Percentiles rank a stretch among this genome's conserved stretches.
Evolutionary conservation across 2,797 vertebrate species (phyloP).

Genomic region (Potorous gilbertii): DNA sequence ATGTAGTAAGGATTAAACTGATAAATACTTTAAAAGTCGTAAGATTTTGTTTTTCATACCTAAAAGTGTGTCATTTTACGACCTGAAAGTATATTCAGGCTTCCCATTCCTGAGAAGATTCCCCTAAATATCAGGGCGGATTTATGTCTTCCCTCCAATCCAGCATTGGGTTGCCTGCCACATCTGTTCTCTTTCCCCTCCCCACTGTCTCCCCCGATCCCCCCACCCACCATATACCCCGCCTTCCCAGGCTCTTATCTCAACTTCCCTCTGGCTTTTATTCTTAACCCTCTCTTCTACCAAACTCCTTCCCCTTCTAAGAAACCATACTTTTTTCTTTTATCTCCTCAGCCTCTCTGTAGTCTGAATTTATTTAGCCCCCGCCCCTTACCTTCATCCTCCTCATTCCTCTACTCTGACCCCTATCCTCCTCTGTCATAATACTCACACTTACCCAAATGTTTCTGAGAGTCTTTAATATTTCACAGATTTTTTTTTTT

Average conservation of each 20-base stretch:
- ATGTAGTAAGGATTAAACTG: background rate
- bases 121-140: slow-evolving; percentile 11
- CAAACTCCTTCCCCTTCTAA: background rate
- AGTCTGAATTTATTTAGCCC: background rate
- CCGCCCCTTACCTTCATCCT: background rate
- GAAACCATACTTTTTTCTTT: background rate
- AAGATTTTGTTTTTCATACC: slow-evolving; percentile 31
- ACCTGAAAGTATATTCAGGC: slow-evolving; percentile 17
- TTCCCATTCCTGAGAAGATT: slow-evolving; percentile 14
- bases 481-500: background rate
- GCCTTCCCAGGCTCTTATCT: background rate
- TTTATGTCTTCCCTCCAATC: background rate
- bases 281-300: background rate
- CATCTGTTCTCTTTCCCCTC: background rate
- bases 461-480: background rate
- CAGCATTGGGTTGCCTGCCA: background rate
- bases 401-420: background rate
- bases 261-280: background rate
- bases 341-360: background rate
- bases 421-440: background rate
- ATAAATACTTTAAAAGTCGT: background rate
- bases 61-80: background rate
- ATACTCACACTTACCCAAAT: background rate
- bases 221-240: background rate
- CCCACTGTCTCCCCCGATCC: background rate